Evolutionary conservation across 2,888 invertebrate genomes (phyloP), one percentile per base, ranked within the genome.

Genomic region (Drosophila anceps): DNA sequence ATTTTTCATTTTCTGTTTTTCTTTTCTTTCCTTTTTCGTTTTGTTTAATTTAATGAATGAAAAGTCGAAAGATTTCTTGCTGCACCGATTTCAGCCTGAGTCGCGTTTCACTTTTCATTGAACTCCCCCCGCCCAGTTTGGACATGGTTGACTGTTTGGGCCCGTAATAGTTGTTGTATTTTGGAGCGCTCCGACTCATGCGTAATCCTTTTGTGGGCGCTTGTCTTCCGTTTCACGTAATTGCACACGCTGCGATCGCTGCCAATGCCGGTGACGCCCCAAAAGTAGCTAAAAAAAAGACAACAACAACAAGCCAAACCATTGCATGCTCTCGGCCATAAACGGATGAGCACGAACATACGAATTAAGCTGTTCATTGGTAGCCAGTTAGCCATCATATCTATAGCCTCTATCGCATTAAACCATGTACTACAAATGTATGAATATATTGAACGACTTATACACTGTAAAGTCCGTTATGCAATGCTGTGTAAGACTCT

Each of bases 171-270:
- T 27, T 37, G 24, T 33, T 31, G 58, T 65, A 39, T 66, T 76
- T 61, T 46, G 67, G 69, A 54, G 44, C 29, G 27, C 72, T 72
- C 44, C 76, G 55, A 72, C 80, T 80, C 59, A 80, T 71, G 80
- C 78, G 80, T 78, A 80, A 78, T 80, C 78, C 80, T 80, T 78
- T 80, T 80, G 81, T 65, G 80, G 81, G 44, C 51, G 50, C 64
- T 37, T 48, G 24, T 43, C 80, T 78, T 78, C 80, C 76, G 78
- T 78, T 78, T 68, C 76, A 78, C 78, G 72, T 78, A 72, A 80
- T 68, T 80, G 58, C 63, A 53, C 54, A 63, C 61, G 46, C 46
- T 9, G 37, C 46, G 31, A 67, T 43, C 53, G 53, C 57, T 33
- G 46, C 33, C 75, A 59, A 74, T 69, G 69, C 62, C 66, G 76